phyloP scores from a whole-genome alignment of 2,888 invertebrate genomes.

The Leptopterna dolabrata region DNA sequence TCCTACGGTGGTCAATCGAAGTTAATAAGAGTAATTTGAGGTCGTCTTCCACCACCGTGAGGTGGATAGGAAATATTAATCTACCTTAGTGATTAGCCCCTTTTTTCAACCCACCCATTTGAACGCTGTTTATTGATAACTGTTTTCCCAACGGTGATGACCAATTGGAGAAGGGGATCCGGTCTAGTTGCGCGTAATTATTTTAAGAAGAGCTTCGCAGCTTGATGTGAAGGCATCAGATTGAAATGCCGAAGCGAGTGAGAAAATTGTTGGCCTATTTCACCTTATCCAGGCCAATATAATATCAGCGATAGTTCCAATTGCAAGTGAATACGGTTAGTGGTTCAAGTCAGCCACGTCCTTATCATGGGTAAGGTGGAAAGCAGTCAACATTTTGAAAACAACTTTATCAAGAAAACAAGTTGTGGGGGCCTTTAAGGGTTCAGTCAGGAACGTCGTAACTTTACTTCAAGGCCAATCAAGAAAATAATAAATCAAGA shows the following conservation, averaged over 20 bases:
- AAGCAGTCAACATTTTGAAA: no score
- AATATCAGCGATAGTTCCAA: neutral
- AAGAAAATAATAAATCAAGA: no score
- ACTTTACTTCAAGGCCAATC: no score
- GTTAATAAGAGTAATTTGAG: constrained; percentile 44
- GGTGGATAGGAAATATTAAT: constrained; percentile 23
- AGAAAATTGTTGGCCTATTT: neutral
- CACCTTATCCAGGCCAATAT: neutral
- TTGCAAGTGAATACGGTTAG: neutral
- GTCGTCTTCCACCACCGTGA: neutral
- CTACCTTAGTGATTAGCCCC: neutral
- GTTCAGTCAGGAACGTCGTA: no score
- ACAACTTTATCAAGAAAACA: no score
- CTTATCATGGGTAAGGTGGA: no score
- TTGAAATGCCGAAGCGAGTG: neutral
- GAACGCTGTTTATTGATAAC: constrained; percentile 14
- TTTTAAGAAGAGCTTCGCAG: constrained; percentile 1
- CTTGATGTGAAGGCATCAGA: neutral
- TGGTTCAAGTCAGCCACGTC: neutral
- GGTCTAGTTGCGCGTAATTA: constrained; percentile 11
- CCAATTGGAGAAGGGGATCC: neutral
- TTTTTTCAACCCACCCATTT: neutral
- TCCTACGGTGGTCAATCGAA: neutral
- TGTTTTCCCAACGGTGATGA: constrained; percentile 23
- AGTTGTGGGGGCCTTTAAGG: no score